A percentile compares a stretch with the other conserved stretches of the same genome.
phyloP scores from a whole-genome alignment of 1,140 invertebrate genomes.

The Drosophila watanabei region DNA sequence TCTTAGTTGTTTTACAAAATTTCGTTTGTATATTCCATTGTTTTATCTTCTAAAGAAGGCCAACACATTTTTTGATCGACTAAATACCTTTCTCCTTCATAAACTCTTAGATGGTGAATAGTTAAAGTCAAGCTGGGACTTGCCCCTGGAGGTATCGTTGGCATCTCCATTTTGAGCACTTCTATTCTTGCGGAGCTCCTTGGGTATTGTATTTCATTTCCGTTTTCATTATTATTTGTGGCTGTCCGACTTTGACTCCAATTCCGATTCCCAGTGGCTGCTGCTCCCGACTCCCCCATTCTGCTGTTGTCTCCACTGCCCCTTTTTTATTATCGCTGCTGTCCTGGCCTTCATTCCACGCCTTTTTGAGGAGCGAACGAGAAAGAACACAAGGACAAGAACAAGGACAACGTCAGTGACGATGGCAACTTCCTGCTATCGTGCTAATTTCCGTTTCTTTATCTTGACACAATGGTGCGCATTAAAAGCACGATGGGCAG shows the following conservation, averaged over 20 bases:
- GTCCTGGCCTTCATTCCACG: conserved; percentile 39
- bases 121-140: conserved; percentile 1
- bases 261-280: conserved; percentile 49
- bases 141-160: neutral
- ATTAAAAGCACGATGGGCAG: conserved; percentile 70
- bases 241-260: conserved; percentile 64
- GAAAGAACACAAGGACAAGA: conserved; percentile 38
- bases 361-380: conserved; percentile 34
- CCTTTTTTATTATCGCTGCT: conserved; percentile 21
- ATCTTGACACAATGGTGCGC: conserved; percentile 85
- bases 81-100: neutral
- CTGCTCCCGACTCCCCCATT: conserved; percentile 27
- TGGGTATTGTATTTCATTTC: conserved; percentile 82
- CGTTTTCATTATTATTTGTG: conserved; percentile 84
- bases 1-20: no score
- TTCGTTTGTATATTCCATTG: neutral
- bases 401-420: conserved; percentile 75
- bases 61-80: neutral
- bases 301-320: conserved; percentile 27
- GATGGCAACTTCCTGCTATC: conserved; percentile 85
- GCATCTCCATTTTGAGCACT: conserved; percentile 32
- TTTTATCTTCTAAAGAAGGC: neutral
- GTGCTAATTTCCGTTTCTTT: conserved; percentile 86
- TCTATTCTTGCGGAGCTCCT: conserved; percentile 63
- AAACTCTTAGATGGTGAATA: neutral